Evolutionary conservation across 2,888 invertebrate species (phyloP), one percentile per base, ranked within the genome.

Genomic region (Laspeyria flexula): DNA sequence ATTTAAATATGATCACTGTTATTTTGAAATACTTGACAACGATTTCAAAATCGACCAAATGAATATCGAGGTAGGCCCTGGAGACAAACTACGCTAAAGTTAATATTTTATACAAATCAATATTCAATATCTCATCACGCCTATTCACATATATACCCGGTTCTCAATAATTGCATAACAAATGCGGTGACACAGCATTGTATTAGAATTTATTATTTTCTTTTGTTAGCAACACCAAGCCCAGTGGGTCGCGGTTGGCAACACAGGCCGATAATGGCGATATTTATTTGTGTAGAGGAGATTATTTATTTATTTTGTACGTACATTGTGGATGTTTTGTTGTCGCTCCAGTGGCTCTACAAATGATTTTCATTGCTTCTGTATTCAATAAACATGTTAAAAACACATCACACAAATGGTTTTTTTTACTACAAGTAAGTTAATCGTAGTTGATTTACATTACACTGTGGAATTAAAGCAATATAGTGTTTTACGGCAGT

Each of bases 151-250:
- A 71, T 58, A 76, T 73, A 75, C 65, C 70, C 65, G 75, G 79
- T 77, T 83, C 70, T 72, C 77, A 83, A 83, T 87, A 88, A 90
- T 89, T 90, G 89, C 88, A 79, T 84, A 86, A 86, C 90, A 82
- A 89, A 88, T 86, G 85, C 85, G 85, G 83, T 83, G 87, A 88
- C 87, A 81, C 62, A 57, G 73, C 73, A 81, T 85, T 86, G 80
- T 83, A 78, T 74, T 79, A 77, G 72, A 79, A 92, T 92, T 91
- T 92, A 91, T 91, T 87, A 79, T 74, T 70, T 76, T 77, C 83
- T 81, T 83, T 91, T 90, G 88, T 89, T 73, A 70, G 70, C 65
- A 64, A 65, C 69, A 69, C 69, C 71, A 67, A 77, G 73, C 76
- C 81, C 75, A 81, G 70, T 71, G 72, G 68, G 60, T 60, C 65